phyloP scores from a whole-genome alignment of 2,797 vertebrate genomes.

The Psittacula derbiana region DNA sequence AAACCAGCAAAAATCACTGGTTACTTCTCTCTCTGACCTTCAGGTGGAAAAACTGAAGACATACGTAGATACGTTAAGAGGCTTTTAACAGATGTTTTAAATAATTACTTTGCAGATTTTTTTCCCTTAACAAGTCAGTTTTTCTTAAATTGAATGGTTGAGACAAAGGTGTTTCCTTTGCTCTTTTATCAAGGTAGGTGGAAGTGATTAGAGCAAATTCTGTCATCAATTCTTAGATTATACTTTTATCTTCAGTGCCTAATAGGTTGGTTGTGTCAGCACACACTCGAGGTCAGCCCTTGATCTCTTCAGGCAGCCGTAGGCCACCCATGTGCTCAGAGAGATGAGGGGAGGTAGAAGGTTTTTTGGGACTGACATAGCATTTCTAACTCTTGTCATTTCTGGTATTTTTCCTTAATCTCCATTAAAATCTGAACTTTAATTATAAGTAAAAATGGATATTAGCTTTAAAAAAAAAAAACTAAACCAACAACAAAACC shows the following conservation, averaged over 20 bases:
- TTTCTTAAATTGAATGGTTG: background rate
- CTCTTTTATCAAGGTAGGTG: conserved; percentile 51
- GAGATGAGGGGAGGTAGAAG: conserved; percentile 46
- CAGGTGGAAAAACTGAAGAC: background rate
- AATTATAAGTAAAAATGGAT: background rate
- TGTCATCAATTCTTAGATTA: background rate
- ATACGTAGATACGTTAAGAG: background rate
- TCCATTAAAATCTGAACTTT: background rate
- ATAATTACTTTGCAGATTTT: background rate
- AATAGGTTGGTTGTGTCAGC: conserved; percentile 35
- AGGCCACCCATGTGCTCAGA: conserved; percentile 51
- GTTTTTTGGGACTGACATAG: conserved; percentile 8
- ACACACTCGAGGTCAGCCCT: conserved; percentile 31
- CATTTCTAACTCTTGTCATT: background rate
- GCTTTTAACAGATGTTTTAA: background rate
- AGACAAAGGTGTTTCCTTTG: conserved; percentile 12
- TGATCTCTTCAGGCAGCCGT: conserved; percentile 32
- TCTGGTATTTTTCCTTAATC: background rate
- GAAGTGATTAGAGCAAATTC: conserved; percentile 61
- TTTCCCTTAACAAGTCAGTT: background rate
- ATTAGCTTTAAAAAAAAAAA: background rate
- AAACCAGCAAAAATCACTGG: background rate
- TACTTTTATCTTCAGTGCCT: conserved; percentile 54
- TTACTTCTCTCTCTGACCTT: background rate
- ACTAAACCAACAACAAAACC: background rate